phyloP scores from a whole-genome alignment of 2,888 invertebrate species.

The Acutogordius australiensis region DNA sequence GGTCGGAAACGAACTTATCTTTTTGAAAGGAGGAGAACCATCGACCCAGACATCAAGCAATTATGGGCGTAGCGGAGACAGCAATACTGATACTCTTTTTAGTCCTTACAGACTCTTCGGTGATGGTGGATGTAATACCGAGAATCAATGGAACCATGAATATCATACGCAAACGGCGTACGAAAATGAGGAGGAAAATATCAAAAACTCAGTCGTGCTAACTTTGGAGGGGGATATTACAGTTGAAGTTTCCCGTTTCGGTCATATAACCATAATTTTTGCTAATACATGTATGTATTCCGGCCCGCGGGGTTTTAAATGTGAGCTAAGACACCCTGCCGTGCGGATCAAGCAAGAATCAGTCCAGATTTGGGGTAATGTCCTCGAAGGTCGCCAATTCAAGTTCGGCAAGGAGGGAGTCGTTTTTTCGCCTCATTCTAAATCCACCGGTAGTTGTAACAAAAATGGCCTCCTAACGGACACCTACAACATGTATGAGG shows the following conservation, averaged over 20 bases:
- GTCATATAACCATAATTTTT: not conserved
- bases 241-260: not conserved
- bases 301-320: not conserved
- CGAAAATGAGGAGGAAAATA: not conserved
- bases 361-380: not conserved
- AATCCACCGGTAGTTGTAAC: not conserved
- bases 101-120: too few species aligned
- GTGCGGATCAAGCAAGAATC: not conserved
- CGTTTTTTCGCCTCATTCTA: not conserved
- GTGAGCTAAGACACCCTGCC: not conserved
- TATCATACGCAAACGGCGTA: too few species aligned
- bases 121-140: too few species aligned
- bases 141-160: too few species aligned
- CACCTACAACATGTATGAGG: not conserved
- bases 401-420: not conserved
- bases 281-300: not conserved
- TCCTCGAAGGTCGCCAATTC: not conserved
- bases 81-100: not conserved
- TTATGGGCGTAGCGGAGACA: not conserved
- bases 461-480: too few species aligned
- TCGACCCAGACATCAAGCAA: not conserved
- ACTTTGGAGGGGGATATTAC: not conserved
- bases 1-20: too few species aligned
- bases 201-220: not conserved
- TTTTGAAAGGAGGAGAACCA: not conserved